A percentile compares a stretch with the other conserved stretches of the same genome.
phyloP scores from a whole-genome alignment of 2,797 vertebrate species.

The Tokudaia muenninki region DNA sequence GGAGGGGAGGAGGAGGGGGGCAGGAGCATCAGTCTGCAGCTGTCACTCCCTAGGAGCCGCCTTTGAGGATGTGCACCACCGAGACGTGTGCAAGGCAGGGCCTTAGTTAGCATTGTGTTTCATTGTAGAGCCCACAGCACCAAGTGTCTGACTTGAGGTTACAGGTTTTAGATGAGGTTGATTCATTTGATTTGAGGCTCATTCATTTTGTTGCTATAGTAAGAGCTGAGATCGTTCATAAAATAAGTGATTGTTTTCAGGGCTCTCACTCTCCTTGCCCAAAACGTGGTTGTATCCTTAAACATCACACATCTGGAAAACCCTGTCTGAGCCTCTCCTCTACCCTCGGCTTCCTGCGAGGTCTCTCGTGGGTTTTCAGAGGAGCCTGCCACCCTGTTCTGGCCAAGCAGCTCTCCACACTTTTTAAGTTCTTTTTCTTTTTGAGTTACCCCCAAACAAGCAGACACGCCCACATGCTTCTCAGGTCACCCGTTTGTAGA shows the following conservation, averaged over 20 bases:
- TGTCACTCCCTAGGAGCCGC: neutral
- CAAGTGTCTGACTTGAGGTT: neutral
- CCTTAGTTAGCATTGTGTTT: neutral
- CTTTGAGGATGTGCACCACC: accelerated
- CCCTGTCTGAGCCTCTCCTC: neutral
- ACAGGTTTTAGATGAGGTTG: neutral
- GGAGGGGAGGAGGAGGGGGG: too few species aligned
- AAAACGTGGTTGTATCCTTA: neutral
- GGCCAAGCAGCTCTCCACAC: neutral
- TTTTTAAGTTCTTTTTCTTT: neutral
- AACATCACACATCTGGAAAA: neutral
- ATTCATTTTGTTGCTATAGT: neutral
- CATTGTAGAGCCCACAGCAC: neutral
- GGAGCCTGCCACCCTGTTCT: neutral
- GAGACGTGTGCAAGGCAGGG: neutral
- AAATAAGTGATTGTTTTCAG: neutral
- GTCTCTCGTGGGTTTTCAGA: neutral
- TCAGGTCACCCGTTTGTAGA: neutral
- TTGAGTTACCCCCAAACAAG: neutral
- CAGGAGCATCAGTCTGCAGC: neutral
- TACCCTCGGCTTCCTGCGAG: neutral
- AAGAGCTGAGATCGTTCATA: neutral
- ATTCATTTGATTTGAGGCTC: neutral
- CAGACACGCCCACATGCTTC: neutral
- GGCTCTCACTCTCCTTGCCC: neutral